phyloP scores from a whole-genome alignment of 2,113 vertebrate species.

The Eonycteris spelaea region DNA sequence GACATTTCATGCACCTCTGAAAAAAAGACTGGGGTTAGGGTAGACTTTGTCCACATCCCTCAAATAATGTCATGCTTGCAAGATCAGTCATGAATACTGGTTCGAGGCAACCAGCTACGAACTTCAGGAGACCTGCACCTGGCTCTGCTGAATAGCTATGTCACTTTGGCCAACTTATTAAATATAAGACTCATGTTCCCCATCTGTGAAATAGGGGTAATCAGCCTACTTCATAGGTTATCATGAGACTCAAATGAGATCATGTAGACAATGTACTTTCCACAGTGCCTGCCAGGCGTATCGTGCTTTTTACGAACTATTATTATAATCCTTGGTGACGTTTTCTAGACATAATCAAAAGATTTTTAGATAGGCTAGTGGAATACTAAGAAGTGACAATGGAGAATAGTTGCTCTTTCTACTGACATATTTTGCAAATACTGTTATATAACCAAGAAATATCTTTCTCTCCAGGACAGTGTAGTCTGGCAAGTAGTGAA shows the following conservation, averaged over 20 bases:
- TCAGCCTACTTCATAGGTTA: too few species aligned
- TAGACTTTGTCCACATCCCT: not conserved
- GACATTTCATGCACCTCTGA: slow-evolving; percentile 11
- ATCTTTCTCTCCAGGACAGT: not conserved
- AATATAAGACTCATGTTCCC: not conserved
- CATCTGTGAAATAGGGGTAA: not conserved
- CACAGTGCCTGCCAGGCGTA: not conserved
- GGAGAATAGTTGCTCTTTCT: not conserved
- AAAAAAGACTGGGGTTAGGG: not conserved
- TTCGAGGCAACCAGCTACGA: not conserved
- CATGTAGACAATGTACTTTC: not conserved
- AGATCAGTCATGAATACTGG: not conserved
- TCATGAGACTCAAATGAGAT: not conserved
- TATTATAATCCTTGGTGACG: not conserved
- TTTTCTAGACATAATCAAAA: not conserved
- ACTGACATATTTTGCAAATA: not conserved
- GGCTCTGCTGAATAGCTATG: not conserved
- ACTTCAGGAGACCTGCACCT: not conserved
- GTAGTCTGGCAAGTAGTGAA: not conserved
- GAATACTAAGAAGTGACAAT: not conserved
- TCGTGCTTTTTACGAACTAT: not conserved
- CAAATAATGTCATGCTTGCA: not conserved
- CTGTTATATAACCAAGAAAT: not conserved
- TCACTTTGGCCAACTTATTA: not conserved
- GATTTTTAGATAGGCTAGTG: not conserved